Conservation (phyloP, 2,113 vertebrate genomes). For the Mustelus asterias region DNA sequence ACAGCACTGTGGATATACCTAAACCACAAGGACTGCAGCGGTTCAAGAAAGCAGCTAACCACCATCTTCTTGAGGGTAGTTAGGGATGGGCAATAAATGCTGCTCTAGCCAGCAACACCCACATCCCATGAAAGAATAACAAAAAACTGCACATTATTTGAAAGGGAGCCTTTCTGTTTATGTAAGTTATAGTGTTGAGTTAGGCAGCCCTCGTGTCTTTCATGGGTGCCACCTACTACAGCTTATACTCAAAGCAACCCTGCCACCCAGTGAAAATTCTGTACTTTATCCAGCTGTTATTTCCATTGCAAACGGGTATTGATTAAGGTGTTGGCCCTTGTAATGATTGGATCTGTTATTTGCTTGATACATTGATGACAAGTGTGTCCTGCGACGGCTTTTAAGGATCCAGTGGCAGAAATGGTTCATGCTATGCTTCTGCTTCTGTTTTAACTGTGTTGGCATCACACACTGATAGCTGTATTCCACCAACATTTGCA, state of each 20-base stretch:
- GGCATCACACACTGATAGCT: no score
- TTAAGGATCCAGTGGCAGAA: neutral
- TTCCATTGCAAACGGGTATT: neutral
- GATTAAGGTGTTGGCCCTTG: neutral
- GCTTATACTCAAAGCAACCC: neutral
- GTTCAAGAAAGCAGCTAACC: no score
- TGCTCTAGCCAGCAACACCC: no score
- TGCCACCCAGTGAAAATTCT: neutral
- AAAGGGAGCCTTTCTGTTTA: neutral
- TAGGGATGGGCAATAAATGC: no score
- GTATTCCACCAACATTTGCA: no score
- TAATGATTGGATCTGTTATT: neutral
- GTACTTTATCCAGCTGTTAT: neutral
- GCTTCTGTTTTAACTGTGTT: no score
- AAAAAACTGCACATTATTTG: neutral
- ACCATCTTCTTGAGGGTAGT: no score
- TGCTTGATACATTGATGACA: neutral
- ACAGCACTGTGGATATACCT: no score
- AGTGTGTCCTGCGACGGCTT: neutral
- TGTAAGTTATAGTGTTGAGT: neutral
- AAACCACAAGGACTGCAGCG: no score
- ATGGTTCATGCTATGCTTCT: neutral
- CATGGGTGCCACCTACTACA: neutral
- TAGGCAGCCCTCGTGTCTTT: neutral
- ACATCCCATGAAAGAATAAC: no score